phyloP scores from a whole-genome alignment of 2,888 invertebrate species.

The Endomychus coccineus region DNA sequence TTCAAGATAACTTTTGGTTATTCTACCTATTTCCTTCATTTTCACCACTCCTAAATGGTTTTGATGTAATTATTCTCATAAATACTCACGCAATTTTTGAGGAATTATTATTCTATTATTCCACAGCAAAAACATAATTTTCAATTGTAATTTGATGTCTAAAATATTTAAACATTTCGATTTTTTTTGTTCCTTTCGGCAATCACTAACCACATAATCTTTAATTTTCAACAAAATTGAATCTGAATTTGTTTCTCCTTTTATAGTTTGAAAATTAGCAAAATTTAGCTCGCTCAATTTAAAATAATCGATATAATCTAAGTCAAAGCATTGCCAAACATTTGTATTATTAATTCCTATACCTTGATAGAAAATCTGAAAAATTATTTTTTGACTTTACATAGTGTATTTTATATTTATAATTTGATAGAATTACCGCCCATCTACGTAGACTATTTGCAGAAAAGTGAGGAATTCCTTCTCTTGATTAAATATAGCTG shows the following conservation, averaged over 20 bases:
- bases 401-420: conserved; percentile 18
- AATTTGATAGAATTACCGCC: conserved; percentile 16
- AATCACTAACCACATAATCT: neutral
- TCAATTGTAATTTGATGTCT: conserved; percentile 3
- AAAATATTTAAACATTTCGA: neutral
- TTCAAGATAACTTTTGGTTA: no score
- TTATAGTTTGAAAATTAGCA: conserved; percentile 1
- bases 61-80: conserved; percentile 4
- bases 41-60: conserved; percentile 5
- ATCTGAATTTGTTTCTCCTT: neutral
- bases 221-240: neutral
- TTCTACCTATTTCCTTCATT: conserved; percentile 3
- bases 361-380: conserved; percentile 22
- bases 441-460: no score
- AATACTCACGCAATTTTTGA: conserved; percentile 2
- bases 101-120: conserved; percentile 5
- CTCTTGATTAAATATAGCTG: no score
- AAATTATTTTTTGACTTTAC: conserved; percentile 18
- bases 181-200: neutral
- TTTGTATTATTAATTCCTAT: conserved; percentile 3
- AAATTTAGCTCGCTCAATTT: no score
- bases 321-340: no score
- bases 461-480: no score
- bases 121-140: neutral
- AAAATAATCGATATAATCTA: conserved; percentile 1